These are phyloP conservation scores for Paracyclopina nana DNA, from an alignment of 1,140 invertebrate species.

Conservation along the genomic window DNA sequence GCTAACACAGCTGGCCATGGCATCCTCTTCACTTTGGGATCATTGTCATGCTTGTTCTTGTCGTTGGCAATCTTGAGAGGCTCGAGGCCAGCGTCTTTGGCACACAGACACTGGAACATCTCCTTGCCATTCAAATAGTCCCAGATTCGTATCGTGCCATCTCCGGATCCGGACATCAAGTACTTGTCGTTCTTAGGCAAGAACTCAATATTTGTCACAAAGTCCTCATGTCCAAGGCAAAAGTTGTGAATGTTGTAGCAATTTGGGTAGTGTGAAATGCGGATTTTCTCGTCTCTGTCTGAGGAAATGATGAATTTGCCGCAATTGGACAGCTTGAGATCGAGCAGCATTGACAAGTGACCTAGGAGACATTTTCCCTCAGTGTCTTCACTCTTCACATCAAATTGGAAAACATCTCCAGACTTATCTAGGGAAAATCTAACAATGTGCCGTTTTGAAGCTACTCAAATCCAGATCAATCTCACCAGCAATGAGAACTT, in stretches of 20 bases:
- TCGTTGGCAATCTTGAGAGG: no score
- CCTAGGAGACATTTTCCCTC: constrained; percentile 46
- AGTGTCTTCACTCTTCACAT: constrained; percentile 29
- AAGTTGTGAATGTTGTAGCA: constrained; percentile 61
- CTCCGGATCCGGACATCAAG: constrained; percentile 16
- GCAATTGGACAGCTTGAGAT: constrained; percentile 45
- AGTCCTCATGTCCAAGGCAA: constrained; percentile 69
- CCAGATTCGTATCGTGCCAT: constrained; percentile 20
- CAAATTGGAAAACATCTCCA: constrained; percentile 58
- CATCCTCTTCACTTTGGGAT: no score
- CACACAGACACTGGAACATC: not conserved
- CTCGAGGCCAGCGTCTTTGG: not conserved
- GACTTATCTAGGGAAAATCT: constrained; percentile 40
- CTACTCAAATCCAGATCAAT: not conserved
- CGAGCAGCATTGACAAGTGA: constrained; percentile 65
- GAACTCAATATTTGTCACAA: constrained; percentile 44
- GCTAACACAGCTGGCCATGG: no score
- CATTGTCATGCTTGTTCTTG: no score
- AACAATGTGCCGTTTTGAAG: not conserved
- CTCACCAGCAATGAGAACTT: constrained; percentile 2
- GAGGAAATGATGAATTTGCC: constrained; percentile 53
- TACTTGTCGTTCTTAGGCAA: constrained; percentile 23
- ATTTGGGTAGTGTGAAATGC: constrained; percentile 63
- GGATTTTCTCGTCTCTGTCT: constrained; percentile 83
- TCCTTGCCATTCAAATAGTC: constrained; percentile 16